These are phyloP conservation scores for Pristionchus maxplancki DNA, from an alignment of 2,888 invertebrate species.

Conservation along the genomic window DNA sequence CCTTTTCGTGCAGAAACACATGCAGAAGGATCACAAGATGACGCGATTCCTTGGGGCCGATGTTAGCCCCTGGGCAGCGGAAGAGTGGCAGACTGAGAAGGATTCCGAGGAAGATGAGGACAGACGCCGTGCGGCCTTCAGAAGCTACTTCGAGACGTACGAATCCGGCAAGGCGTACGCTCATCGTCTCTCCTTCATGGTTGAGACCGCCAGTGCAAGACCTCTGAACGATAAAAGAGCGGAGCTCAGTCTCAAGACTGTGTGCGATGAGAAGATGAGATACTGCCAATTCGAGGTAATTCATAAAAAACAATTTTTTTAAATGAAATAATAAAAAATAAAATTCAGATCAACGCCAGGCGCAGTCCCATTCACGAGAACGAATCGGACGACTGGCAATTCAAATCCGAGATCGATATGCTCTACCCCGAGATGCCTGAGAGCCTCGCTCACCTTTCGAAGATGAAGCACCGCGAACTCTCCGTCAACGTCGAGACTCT, in stretches of 20 bases:
- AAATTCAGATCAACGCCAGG: conserved; percentile 30
- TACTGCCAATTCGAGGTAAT: conserved; percentile 53
- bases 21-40: conserved; percentile 51
- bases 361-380: conserved; percentile 39
- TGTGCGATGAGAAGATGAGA: conserved; percentile 55
- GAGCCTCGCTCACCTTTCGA: conserved; percentile 56
- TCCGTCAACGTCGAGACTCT: conserved; percentile 8
- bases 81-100: conserved; percentile 47
- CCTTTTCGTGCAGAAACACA: too few relatives aligned
- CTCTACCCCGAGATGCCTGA: conserved; percentile 62
- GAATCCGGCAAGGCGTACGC: not conserved
- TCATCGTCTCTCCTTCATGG: not conserved
- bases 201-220: not conserved
- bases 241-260: conserved; percentile 53
- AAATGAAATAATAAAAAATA: conserved; percentile 49
- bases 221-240: conserved; percentile 3
- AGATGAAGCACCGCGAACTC: conserved; percentile 61
- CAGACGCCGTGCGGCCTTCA: conserved; percentile 44
- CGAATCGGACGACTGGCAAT: conserved; percentile 44
- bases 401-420: conserved; percentile 8
- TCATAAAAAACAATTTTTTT: not conserved
- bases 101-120: conserved; percentile 47
- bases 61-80: conserved; percentile 56
- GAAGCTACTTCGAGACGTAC: conserved; percentile 50
- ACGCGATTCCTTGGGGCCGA: not conserved